Base-by-base conservation (phyloP, 2,113 vertebrate genomes). In the Antigone vipio region DNA sequence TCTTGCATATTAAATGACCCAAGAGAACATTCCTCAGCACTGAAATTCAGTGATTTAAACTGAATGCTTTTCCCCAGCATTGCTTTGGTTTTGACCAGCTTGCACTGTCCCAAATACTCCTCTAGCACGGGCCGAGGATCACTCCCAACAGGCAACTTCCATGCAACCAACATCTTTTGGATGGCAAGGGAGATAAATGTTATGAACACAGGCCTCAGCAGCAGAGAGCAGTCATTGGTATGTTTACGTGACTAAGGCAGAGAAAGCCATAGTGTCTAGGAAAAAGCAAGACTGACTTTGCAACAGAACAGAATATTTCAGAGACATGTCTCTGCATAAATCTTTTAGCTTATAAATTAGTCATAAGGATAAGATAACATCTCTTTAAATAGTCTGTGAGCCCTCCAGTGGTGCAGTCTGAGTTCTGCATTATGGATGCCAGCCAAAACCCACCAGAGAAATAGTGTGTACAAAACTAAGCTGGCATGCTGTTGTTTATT, bases 381-480 rank as follows among this genome's bases (percentile, higher is more conserved):
- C 45, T 91, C 96, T 96, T 92, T 91, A 95, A 90, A 93, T 29
- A 92, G 69, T 82, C 27, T 67, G 86, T 92, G 94, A 95, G 92
- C 91, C 95, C 92, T 97, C 96, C 95, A 96, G 94, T 95, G 91
- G 92, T 92, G 53, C 60, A 73, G 40, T 38, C 77, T 73, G 74
- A 55, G 53, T 84, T 93, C 85, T 93, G 72, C 89, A 89, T 50
- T 85, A 50, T 69, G 66, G 53, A 94, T 88, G 77, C 42, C 84
- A 92, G 83, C 66, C 92, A 96, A 93, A 95, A 92, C 88, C 76
- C 45, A 75, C 69, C 79, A 64, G 35, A 84, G 60, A 59, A 78
- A 23, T 11, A 29, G 20, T 27, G 60, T 89, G 40, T 89, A 88
- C 35, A 66, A 82, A 95, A 81, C 80, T 38, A 82, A 92, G 45